Evolutionary conservation across 2,888 invertebrate genomes (phyloP).

Genomic region (Trichogramma evanescens): DNA sequence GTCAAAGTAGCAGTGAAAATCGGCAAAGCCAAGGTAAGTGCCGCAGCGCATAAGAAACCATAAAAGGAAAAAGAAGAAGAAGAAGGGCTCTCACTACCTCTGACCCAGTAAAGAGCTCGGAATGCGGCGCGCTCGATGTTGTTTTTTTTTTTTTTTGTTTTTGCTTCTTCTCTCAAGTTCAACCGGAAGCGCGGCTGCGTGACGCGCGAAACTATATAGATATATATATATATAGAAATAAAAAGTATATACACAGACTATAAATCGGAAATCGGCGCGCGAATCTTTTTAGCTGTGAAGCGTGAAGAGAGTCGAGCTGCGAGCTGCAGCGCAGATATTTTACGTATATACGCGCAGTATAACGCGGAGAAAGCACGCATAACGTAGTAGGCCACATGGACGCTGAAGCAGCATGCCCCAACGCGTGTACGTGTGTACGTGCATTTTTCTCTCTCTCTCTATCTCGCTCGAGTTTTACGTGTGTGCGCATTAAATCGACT

Average conservation of each 20-base stretch:
- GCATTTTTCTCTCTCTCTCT: background rate
- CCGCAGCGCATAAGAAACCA: background rate
- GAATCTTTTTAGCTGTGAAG: conserved; percentile 4
- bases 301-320: conserved; percentile 2
- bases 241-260: too few species aligned
- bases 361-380: conserved; percentile 12
- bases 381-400: conserved; percentile 3
- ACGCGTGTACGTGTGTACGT: background rate
- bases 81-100: too few species aligned
- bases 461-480: background rate
- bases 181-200: too few species aligned
- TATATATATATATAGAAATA: too few species aligned
- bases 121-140: too few species aligned
- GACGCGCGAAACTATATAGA: too few species aligned
- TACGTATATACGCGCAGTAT: too few species aligned
- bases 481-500: background rate
- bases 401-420: background rate
- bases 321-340: too few species aligned
- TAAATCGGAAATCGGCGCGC: conserved; percentile 20
- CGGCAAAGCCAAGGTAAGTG: conserved; percentile 5
- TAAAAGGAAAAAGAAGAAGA: too few species aligned
- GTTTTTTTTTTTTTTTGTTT: too few species aligned
- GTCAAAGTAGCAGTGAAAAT: background rate
- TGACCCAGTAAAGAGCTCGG: too few species aligned
- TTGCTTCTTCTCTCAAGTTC: too few species aligned